A percentile compares a stretch with the other conserved stretches of the same genome.
phyloP scores from a whole-genome alignment of 2,113 vertebrate genomes.

The Ramphastos sulfuratus region DNA sequence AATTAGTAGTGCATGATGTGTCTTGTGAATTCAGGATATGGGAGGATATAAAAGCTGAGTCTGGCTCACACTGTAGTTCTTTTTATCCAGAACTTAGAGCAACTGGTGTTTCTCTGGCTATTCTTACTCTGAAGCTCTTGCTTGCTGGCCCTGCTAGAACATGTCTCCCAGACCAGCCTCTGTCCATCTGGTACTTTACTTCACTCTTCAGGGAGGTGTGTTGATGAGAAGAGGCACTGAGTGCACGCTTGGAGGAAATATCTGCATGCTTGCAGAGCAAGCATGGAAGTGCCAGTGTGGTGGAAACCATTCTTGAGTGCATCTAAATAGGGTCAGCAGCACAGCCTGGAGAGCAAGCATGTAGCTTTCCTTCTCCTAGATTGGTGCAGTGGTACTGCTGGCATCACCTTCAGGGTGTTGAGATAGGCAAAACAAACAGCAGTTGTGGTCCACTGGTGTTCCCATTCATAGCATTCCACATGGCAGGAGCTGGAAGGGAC shows the following conservation, averaged over 20 bases:
- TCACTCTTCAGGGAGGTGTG: not conserved
- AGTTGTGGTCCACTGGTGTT: not conserved
- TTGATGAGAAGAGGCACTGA: not conserved
- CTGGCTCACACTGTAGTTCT: not conserved
- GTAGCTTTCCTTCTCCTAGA: not conserved
- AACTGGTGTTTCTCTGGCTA: not conserved
- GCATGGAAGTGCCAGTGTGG: not conserved
- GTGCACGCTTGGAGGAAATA: not conserved
- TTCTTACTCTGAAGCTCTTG: not conserved
- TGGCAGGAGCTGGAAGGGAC: no score
- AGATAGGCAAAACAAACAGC: not conserved
- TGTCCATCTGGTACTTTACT: not conserved
- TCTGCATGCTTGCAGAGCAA: not conserved
- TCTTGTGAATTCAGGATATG: not conserved
- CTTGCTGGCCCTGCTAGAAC: not conserved
- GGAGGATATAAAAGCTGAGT: not conserved
- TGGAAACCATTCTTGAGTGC: not conserved
- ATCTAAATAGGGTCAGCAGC: not conserved
- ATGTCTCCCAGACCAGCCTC: not conserved
- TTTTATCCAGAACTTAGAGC: not conserved
- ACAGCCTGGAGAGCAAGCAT: fast-evolving
- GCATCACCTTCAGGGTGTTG: not conserved
- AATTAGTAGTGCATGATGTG: not conserved
- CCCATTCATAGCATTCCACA: not conserved
- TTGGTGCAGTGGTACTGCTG: not conserved